These are phyloP conservation scores for Perca schrenkii DNA, from an alignment of 2,113 vertebrate species.

Conservation along the genomic window DNA sequence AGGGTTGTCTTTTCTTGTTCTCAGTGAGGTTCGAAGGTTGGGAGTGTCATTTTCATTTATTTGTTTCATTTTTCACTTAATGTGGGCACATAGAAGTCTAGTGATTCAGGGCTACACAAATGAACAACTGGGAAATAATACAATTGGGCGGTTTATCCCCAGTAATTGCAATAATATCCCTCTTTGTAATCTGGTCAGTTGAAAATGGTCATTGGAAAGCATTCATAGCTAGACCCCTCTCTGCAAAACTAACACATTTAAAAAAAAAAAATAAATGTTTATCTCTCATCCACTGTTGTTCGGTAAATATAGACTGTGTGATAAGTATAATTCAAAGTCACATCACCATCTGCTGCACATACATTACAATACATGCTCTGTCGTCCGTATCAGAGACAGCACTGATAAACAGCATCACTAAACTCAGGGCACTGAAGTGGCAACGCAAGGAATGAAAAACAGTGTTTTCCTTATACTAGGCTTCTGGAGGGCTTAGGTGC, in stretches of 20 bases:
- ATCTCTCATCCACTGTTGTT: background rate
- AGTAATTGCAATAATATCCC: background rate
- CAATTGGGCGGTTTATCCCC: constrained; percentile 2
- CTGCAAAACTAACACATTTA: constrained; percentile 10
- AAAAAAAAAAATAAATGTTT: background rate
- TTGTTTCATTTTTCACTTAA: constrained; percentile 6
- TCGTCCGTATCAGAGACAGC: constrained; percentile 39
- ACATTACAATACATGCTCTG: constrained; percentile 21
- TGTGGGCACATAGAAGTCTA: background rate
- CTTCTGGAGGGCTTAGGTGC: too few species aligned
- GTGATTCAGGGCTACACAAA: constrained; percentile 45
- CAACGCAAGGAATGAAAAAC: background rate
- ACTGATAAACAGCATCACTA: constrained; percentile 36
- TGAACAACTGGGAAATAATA: constrained; percentile 24
- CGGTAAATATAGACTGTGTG: constrained; percentile 13
- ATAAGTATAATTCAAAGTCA: constrained; percentile 41
- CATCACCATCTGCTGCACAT: constrained; percentile 33
- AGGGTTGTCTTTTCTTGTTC: constrained; percentile 13
- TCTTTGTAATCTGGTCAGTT: constrained; percentile 25
- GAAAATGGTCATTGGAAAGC: constrained; percentile 24
- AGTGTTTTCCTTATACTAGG: too few species aligned
- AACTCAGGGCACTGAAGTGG: constrained; percentile 19
- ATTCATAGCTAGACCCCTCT: constrained; percentile 11
- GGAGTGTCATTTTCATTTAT: constrained; percentile 39
- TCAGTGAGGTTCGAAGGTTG: constrained; percentile 23